Base-by-base conservation (phyloP, 2,113 vertebrate genomes). In the Paedocypris sp. region DNA sequence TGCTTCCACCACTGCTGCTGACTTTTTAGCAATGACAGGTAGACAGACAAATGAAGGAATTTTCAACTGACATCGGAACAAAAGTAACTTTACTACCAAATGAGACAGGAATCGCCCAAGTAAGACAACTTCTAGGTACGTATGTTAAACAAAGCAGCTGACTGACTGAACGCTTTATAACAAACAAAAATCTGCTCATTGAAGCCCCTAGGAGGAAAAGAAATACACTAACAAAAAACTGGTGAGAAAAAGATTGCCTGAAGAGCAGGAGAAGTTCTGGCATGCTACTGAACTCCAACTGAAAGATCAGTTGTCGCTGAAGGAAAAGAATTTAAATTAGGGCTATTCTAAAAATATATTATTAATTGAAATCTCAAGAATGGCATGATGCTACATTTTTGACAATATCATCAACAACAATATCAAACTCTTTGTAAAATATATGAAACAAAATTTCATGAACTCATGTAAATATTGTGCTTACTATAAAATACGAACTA, bases 221-320 rank as follows among this genome's bases (percentile, higher is more conserved):
- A 4, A 16, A 56, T 9, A 42, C 11, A 49, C 13, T n/a, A 7
- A 49, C 2, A 19, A n/a, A n/a, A n/a, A n/a, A n/a, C n/a, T n/a
- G n/a, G n/a, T n/a, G 47, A 32, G 3, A 33, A 32, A 39, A 16
- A 57, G 16, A 32, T 36, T 13, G 60, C 60, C 51, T 36, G 31
- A 19, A 62, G 61, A 49, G 4, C 52, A 52, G 60, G 47, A 69
- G 67, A 23, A 64, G 53, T 64, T 45, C n/a, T 16, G 67, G 49
- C 61, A 53, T 33, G 54, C 47, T 48, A 54, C 13, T 1, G 4
- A 47, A 46, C 29, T 60, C 25, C 26, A 50, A 29, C 28, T 60
- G 28, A 16, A 16, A 10, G 6, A 18, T 29, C 16, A 54, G 31
- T 19, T 47, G 16, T 25, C 25, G 23, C 25, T 31, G 2, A 39